These are phyloP conservation scores for Octomys mimax DNA, from an alignment of 2,797 vertebrate species.

Conservation along the genomic window DNA sequence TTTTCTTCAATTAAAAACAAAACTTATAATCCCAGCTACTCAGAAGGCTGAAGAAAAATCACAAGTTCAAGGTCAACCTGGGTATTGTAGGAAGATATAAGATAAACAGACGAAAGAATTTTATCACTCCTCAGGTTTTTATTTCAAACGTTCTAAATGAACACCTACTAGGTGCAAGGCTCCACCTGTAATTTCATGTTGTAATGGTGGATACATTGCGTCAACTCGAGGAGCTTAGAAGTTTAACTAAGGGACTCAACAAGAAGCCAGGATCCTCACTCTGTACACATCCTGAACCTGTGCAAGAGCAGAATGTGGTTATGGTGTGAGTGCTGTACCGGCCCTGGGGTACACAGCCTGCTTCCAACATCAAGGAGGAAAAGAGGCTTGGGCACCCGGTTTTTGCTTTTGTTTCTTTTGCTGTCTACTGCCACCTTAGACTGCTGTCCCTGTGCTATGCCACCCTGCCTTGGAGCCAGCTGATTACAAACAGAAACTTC, in stretches of 20 bases:
- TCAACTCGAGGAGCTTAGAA: neutral
- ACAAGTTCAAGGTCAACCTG: neutral
- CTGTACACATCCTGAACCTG: neutral
- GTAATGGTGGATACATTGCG: neutral
- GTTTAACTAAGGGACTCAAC: neutral
- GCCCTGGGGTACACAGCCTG: neutral
- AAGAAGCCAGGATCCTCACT: neutral
- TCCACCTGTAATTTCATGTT: neutral
- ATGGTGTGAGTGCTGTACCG: no score
- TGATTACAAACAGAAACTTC: neutral
- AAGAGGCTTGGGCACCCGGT: neutral
- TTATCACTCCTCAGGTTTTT: neutral
- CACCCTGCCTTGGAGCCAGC: neutral
- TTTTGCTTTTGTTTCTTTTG: neutral
- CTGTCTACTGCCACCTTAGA: neutral
- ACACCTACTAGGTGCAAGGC: neutral
- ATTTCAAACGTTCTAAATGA: conserved; percentile 28
- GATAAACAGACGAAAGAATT: neutral
- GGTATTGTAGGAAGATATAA: neutral
- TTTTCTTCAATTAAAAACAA: neutral
- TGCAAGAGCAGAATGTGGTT: neutral
- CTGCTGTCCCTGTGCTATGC: no score
- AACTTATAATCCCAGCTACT: neutral
- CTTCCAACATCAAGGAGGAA: neutral
- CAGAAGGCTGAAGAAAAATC: neutral